phyloP scores from a whole-genome alignment of 1,140 invertebrate species.

The Babylonia areolata region DNA sequence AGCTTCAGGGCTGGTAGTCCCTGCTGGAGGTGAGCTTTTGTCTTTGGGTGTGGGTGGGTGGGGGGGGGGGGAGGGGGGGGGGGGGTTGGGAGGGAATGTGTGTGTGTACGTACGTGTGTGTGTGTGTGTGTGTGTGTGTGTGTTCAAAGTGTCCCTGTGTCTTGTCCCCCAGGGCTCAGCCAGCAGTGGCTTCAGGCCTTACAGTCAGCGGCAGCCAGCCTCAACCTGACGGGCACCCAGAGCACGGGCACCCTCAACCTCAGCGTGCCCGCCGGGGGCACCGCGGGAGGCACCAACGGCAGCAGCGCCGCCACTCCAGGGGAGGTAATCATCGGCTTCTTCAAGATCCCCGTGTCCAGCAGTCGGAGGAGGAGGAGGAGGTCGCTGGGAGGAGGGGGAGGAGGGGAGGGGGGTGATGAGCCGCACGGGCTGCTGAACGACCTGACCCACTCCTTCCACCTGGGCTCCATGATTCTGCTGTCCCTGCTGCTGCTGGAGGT shows the following conservation, averaged over 20 bases:
- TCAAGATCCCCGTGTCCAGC: slow-evolving; percentile 35
- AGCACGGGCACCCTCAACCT: background rate
- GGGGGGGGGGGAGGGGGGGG: too few species aligned
- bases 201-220: background rate
- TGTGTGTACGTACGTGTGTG: background rate
- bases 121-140: background rate
- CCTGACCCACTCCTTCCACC: slow-evolving; percentile 69
- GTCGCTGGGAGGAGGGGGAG: slow-evolving; percentile 6
- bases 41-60: background rate
- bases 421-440: slow-evolving; percentile 57
- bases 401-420: slow-evolving; percentile 38
- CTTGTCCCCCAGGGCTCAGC: background rate
- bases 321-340: slow-evolving; percentile 38
- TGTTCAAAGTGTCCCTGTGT: background rate
- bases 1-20: background rate
- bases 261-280: background rate
- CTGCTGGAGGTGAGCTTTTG: background rate
- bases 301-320: background rate
- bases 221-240: background rate
- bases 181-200: background rate
- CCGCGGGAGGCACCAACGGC: background rate
- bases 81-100: too few species aligned
- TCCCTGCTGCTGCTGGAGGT: slow-evolving; percentile 66
- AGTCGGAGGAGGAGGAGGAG: slow-evolving; percentile 18
- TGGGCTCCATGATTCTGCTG: slow-evolving; percentile 66